Percentiles rank a stretch among this genome's conserved stretches.
Evolutionary conservation across 2,888 invertebrate genomes (phyloP).

Genomic region (Mechanitis messenoides): DNA sequence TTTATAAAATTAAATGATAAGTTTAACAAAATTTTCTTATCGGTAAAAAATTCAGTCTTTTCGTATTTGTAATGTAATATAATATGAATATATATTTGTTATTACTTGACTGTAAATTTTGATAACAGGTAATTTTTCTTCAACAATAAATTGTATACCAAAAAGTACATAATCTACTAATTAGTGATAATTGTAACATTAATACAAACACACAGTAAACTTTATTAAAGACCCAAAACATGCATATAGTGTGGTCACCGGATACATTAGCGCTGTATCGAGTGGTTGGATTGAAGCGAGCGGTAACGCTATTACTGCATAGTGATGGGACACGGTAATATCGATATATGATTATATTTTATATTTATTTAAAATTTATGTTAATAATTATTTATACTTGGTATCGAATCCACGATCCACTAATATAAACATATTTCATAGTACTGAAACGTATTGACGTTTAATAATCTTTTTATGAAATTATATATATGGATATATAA

Average conservation of each 20-base stretch:
- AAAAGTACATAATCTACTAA: too few species aligned
- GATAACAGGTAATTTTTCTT: too few species aligned
- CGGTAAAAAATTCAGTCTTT: too few species aligned
- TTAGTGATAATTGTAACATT: neutral
- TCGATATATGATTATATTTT: slow-evolving; percentile 25
- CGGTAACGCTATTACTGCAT: slow-evolving; percentile 44
- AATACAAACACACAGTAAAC: slow-evolving; percentile 5
- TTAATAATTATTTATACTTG: neutral
- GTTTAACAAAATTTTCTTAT: too few species aligned
- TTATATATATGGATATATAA: too few species aligned
- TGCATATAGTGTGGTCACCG: slow-evolving; percentile 31
- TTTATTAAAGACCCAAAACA: neutral
- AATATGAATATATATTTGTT: too few species aligned
- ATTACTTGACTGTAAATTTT: too few species aligned
- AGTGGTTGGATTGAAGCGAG: slow-evolving; percentile 44
- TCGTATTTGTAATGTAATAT: too few species aligned
- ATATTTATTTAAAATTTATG: slow-evolving; percentile 9
- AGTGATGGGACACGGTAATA: slow-evolving; percentile 30
- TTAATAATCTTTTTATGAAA: too few species aligned
- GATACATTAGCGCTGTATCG: slow-evolving; percentile 42
- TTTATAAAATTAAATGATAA: too few species aligned
- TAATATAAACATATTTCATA: neutral
- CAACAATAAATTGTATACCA: too few species aligned
- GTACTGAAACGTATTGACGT: neutral
- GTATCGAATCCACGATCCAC: neutral